Evolutionary conservation across 1,140 invertebrate species (phyloP), one percentile per base, ranked within the genome.

Genomic region (Bombus terrestris): DNA sequence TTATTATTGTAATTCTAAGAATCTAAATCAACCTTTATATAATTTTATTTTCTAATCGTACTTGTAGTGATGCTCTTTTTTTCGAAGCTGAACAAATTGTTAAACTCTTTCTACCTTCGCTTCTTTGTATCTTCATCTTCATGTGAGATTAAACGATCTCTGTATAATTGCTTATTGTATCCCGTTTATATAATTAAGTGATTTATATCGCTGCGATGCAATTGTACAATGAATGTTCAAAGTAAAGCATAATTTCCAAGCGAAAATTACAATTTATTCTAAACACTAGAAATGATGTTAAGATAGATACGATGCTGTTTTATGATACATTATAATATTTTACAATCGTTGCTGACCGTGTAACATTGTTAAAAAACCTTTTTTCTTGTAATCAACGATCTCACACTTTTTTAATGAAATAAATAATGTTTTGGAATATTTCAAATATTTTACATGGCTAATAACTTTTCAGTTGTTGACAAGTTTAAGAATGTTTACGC

Each of bases 1-100:
- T 28, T 84, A 62, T 64, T 47, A 62, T 47, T 80, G 22, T 80
- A 85, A 80, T 80, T 53, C 18, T 73, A 72, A 35, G 22, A n/a
- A 69, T 62, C 2, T 41, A 28, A 13, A 64, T 66, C 35, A 5
- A 32, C 25, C 39, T 80, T 85, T 85, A 62, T 80, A 80, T 41
- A 47, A 80, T 39, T 73, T 85, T 80, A 79, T 85, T 80, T 80
- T 84, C 75, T 80, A 64, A 72, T 37, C 15, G 41, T 35, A 47
- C 66, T 32, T 57, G 12, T 57, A 25, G 1, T 39, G 9, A 71
- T 59, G 12, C 37, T 69, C 59, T 59, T 72, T 72, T n/a, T 35
- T 71, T 47, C 28, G 28, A 62, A 41, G 37, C 37, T 68, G 8
- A 10, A 53, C 2, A 28, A 35, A 68, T 83, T n/a, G 22, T 77